These are phyloP conservation scores for Sapayoa aenigma DNA, from an alignment of 2,113 vertebrate genomes.

Conservation along the genomic window DNA sequence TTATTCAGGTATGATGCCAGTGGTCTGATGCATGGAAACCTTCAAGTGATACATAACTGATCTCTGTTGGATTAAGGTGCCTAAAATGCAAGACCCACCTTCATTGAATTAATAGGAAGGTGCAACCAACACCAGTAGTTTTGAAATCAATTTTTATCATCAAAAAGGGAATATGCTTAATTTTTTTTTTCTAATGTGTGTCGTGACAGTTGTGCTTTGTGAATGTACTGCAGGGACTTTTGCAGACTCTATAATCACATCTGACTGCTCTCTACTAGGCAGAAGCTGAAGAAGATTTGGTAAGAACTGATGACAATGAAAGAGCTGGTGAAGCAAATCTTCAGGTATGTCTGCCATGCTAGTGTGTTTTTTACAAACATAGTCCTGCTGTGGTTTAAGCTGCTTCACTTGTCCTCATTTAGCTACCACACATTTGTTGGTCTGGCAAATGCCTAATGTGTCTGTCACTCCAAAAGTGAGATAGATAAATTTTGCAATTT, in stretches of 20 bases:
- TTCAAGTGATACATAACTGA: background rate
- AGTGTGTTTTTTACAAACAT: background rate
- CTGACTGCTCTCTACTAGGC: slow-evolving; percentile 74
- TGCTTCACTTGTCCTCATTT: background rate
- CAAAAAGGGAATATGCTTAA: background rate
- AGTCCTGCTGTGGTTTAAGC: background rate
- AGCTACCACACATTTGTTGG: background rate
- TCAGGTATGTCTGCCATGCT: slow-evolving; percentile 72
- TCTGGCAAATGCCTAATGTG: background rate
- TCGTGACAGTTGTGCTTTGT: background rate
- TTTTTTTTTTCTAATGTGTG: background rate
- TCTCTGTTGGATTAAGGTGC: background rate
- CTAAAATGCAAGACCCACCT: background rate
- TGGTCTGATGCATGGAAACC: background rate
- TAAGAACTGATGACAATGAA: slow-evolving; percentile 83
- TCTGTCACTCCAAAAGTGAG: background rate
- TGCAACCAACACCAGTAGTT: background rate
- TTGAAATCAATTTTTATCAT: background rate
- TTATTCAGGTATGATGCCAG: background rate
- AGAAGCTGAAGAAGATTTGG: slow-evolving; percentile 85
- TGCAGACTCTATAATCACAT: background rate
- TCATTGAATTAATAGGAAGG: background rate
- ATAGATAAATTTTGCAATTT: background rate
- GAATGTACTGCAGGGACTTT: background rate
- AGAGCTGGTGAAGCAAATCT: slow-evolving; percentile 84